Percentiles rank a stretch among this genome's conserved stretches.
These are phyloP conservation scores for Dromaius novaehollandiae DNA, from an alignment of 2,113 vertebrate genomes.

Conservation along the genomic window DNA sequence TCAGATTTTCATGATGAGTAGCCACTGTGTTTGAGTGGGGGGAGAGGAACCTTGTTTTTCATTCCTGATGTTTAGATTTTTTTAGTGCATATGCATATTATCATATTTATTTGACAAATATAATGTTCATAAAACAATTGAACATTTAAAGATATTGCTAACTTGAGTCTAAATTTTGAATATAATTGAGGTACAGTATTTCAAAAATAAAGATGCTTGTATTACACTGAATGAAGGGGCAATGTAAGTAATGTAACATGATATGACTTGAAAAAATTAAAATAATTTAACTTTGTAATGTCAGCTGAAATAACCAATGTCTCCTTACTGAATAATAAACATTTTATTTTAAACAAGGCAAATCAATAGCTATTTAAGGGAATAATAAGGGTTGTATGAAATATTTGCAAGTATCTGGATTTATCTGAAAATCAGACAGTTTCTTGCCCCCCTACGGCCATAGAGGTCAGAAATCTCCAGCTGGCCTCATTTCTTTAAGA, in stretches of 20 bases:
- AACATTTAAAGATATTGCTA: neutral
- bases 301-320: neutral
- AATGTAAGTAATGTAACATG: neutral
- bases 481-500: conserved; percentile 71
- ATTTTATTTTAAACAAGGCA: neutral
- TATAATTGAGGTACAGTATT: neutral
- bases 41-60: neutral
- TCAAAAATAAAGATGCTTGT: neutral
- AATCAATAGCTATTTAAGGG: neutral
- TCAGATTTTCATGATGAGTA: conserved; percentile 43
- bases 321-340: neutral
- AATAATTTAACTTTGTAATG: neutral
- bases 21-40: conserved; percentile 2
- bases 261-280: neutral
- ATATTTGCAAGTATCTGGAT: neutral
- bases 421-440: neutral
- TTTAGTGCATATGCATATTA: neutral
- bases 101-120: neutral
- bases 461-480: conserved; percentile 40
- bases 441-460: neutral
- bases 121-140: neutral
- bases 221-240: neutral
- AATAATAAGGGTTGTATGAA: neutral
- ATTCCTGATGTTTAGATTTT: neutral
- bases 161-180: neutral